A percentile compares a stretch with the other conserved stretches of the same genome.
These are phyloP conservation scores for Coelogynopora nodosa DNA, from an alignment of 2,888 invertebrate genomes.

Conservation along the genomic window DNA sequence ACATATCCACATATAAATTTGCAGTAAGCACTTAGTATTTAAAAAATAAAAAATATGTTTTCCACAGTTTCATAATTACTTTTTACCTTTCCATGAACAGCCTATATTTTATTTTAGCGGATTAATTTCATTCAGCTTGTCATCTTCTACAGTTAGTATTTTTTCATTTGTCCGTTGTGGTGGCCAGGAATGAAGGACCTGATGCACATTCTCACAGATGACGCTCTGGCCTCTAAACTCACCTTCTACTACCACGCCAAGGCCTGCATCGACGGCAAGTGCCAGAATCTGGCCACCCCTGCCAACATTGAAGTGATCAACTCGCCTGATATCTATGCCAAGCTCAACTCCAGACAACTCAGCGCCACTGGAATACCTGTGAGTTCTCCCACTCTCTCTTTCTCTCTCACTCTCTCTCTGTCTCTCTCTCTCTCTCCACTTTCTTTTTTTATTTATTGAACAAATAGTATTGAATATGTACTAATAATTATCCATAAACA, in stretches of 20 bases:
- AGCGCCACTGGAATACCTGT: not conserved
- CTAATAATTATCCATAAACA: too few species aligned
- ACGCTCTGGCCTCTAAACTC: slow-evolving; percentile 11
- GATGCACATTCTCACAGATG: slow-evolving; percentile 17
- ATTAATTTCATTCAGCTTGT: too few species aligned
- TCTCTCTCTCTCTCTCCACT: not conserved
- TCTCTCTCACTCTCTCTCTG: not conserved
- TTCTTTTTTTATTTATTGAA: too few species aligned
- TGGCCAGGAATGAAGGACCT: not conserved
- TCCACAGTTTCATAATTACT: too few species aligned
- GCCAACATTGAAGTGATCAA: not conserved
- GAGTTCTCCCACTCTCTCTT: not conserved
- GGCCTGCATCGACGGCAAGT: not conserved
- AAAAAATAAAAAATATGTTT: too few species aligned
- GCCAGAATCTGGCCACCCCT: not conserved
- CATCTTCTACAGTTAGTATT: too few species aligned
- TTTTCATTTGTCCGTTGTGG: not conserved
- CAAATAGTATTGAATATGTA: too few species aligned
- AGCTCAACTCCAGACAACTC: not conserved
- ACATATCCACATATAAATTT: too few species aligned
- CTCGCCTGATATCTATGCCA: not conserved
- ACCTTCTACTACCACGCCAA: slow-evolving; percentile 33
- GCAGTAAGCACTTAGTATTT: too few species aligned
- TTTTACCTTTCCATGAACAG: too few species aligned
- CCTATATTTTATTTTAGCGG: too few species aligned